Percentiles rank a stretch among this genome's conserved stretches.
Conservation (phyloP, 2,888 invertebrate genomes). For the Lepidocyrtoides sp. region DNA sequence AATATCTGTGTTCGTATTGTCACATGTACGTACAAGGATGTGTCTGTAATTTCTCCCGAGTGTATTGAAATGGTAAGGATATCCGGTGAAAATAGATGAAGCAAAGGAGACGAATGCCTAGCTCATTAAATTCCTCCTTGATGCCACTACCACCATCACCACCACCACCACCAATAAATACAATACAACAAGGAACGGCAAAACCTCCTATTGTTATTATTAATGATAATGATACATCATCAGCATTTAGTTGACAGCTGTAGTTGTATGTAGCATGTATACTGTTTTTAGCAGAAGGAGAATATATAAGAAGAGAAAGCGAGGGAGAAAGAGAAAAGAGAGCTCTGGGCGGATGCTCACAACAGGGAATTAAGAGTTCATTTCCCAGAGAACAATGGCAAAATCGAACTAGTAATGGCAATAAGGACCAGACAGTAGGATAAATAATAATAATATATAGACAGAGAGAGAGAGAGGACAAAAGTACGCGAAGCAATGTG, state of each 20-base stretch:
- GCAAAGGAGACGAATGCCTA: slow-evolving; percentile 69
- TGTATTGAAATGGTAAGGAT: slow-evolving; percentile 57
- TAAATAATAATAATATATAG: slow-evolving; percentile 34
- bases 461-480: too few species aligned
- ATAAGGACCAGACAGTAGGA: slow-evolving; percentile 33
- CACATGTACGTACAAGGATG: slow-evolving; percentile 46
- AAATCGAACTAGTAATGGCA: slow-evolving; percentile 56
- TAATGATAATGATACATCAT: slow-evolving; percentile 76
- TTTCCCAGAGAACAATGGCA: slow-evolving; percentile 69
- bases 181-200: slow-evolving; percentile 42
- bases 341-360: slow-evolving; percentile 65
- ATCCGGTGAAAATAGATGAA: slow-evolving; percentile 69
- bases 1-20: slow-evolving; percentile 4
- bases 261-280: slow-evolving; percentile 32
- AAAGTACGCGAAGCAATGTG: slow-evolving; percentile 5
- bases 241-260: slow-evolving; percentile 71
- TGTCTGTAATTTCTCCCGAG: slow-evolving; percentile 47
- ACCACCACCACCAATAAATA: slow-evolving; percentile 4
- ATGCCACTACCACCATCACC: slow-evolving; percentile 18
- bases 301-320: neutral
- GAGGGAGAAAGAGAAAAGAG: neutral
- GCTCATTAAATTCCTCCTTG: slow-evolving; percentile 68
- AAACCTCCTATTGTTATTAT: slow-evolving; percentile 74
- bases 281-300: too few species aligned
- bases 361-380: slow-evolving; percentile 77